Conservation (phyloP, 2,797 vertebrate genomes). For the Halcyon badia region DNA sequence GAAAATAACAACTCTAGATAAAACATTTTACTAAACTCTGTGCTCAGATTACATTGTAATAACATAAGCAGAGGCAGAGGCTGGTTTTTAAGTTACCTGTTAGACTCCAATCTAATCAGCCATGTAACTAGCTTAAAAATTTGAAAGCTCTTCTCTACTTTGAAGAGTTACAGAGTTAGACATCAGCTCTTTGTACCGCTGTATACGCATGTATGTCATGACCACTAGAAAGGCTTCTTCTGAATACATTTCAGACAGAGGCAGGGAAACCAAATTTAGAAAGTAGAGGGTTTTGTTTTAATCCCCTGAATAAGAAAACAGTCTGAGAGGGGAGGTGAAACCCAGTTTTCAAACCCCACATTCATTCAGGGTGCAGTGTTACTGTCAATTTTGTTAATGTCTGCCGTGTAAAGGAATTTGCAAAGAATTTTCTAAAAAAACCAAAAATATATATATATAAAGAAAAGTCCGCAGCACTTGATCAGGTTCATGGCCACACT, state of each 20-base stretch:
- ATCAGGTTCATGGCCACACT: slow-evolving; percentile 9
- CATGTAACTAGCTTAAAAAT: not conserved
- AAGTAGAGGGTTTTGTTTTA: not conserved
- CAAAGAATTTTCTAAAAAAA: not conserved
- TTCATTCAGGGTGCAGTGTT: not conserved
- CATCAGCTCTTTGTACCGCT: not conserved
- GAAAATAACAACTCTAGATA: not conserved
- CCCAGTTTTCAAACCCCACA: not conserved
- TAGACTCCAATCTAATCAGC: not conserved
- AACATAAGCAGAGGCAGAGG: not conserved
- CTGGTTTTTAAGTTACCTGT: not conserved
- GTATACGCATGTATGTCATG: not conserved
- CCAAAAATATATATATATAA: not conserved
- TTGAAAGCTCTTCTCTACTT: not conserved
- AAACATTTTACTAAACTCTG: not conserved
- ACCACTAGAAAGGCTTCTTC: not conserved
- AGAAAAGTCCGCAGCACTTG: not conserved
- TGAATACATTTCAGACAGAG: not conserved
- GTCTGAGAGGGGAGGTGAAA: not conserved
- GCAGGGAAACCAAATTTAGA: not conserved
- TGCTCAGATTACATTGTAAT: not conserved
- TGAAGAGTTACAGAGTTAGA: not conserved
- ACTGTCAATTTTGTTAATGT: not conserved
- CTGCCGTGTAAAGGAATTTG: slow-evolving; percentile 4
- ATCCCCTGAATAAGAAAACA: slow-evolving; percentile 6